Conservation (phyloP, 2,797 vertebrate genomes). For the Schizopygopsis pylzovi region DNA sequence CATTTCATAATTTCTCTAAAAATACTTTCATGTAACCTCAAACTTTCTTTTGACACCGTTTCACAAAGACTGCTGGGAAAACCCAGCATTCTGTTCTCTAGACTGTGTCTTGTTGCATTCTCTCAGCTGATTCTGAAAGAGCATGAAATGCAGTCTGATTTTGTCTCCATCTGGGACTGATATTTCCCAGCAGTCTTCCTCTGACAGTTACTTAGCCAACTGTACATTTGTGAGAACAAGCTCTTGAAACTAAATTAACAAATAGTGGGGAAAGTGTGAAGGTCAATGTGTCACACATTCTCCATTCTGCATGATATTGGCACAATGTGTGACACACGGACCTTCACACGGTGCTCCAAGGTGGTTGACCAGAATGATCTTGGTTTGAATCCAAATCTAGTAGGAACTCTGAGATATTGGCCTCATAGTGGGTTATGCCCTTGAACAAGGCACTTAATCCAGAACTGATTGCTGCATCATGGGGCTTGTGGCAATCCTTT, state of each 20-base stretch:
- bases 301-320: not conserved
- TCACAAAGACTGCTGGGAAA: slow-evolving; percentile 32
- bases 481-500: not conserved
- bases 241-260: not conserved
- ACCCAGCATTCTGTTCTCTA: slow-evolving; percentile 21
- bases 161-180: slow-evolving; percentile 20
- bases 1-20: not conserved
- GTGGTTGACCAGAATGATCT: not conserved
- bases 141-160: slow-evolving; percentile 21
- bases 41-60: slow-evolving; percentile 33
- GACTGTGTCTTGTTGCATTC: slow-evolving; percentile 25
- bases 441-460: slow-evolving; percentile 5
- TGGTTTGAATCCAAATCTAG: not conserved
- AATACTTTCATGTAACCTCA: not conserved
- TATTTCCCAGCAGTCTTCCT: not conserved
- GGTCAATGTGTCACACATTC: slow-evolving; percentile 3
- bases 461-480: not conserved
- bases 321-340: too few relatives aligned
- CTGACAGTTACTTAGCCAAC: slow-evolving; percentile 22
- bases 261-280: not conserved
- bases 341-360: too few relatives aligned
- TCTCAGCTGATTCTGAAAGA: slow-evolving; percentile 28
- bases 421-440: not conserved
- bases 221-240: slow-evolving; percentile 6
- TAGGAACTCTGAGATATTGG: not conserved